Percentiles rank a stretch among this genome's conserved stretches.
These are phyloP conservation scores for Campylomormyrus tamandua DNA, from an alignment of 2,113 vertebrate species.

Conservation along the genomic window DNA sequence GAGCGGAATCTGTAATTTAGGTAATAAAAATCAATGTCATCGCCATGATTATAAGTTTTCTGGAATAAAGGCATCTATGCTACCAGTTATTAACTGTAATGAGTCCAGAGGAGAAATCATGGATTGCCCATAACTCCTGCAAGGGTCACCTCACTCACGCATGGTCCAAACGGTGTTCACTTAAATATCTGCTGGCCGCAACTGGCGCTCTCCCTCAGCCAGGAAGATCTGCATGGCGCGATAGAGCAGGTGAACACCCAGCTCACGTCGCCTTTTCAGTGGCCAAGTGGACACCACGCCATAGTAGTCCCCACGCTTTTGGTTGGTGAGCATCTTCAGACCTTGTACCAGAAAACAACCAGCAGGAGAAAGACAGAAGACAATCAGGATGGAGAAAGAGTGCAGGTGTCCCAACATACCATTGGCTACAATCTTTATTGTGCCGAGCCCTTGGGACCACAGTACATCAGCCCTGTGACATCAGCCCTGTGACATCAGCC, in stretches of 20 bases:
- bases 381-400: neutral
- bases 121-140: neutral
- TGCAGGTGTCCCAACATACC: neutral
- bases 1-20: neutral
- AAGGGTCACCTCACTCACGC: neutral
- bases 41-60: neutral
- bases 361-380: neutral
- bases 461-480: neutral
- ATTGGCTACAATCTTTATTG: neutral
- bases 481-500: neutral
- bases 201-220: conserved; percentile 80
- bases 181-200: conserved; percentile 71
- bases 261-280: conserved; percentile 47
- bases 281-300: conserved; percentile 69
- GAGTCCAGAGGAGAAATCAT: neutral
- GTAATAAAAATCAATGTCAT: neutral
- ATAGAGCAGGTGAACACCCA: conserved; percentile 75
- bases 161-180: conserved; percentile 34
- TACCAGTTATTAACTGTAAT: neutral
- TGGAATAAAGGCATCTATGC: neutral
- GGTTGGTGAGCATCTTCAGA: conserved; percentile 77
- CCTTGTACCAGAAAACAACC: conserved; percentile 50
- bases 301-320: conserved; percentile 76
- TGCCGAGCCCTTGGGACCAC: neutral
- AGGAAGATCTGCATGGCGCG: conserved; percentile 77